These are phyloP conservation scores for Vimba vimba DNA, from an alignment of 2,113 vertebrate species.

Conservation along the genomic window DNA sequence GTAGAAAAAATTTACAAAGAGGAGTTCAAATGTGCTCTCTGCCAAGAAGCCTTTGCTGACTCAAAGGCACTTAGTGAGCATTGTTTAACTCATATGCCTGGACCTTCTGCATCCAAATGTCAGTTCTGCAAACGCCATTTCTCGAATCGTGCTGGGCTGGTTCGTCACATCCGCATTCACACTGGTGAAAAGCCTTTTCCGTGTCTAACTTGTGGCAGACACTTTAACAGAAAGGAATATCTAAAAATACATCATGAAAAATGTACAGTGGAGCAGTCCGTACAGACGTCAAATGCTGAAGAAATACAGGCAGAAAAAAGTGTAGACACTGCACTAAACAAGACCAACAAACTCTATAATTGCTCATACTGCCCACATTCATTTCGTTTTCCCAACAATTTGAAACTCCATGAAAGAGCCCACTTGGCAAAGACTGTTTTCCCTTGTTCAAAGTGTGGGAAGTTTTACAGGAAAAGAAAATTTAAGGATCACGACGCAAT, in stretches of 20 bases:
- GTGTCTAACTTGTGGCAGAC: conserved; percentile 70
- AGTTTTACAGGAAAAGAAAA: conserved; percentile 67
- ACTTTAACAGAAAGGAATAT: conserved; percentile 63
- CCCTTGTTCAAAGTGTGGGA: conserved; percentile 68
- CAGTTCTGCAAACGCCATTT: conserved; percentile 72
- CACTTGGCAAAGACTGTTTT: conserved; percentile 67
- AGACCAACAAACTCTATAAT: conserved; percentile 4
- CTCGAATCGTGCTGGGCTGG: conserved; percentile 59
- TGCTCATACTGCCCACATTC: conserved; percentile 70
- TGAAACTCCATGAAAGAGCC: conserved; percentile 63
- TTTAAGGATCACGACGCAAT: conserved; percentile 57
- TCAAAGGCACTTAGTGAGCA: conserved; percentile 67
- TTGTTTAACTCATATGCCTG: conserved; percentile 68
- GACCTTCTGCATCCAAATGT: conserved; percentile 64
- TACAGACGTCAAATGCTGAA: background rate
- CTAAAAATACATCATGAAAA: conserved; percentile 64
- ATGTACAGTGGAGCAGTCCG: conserved; percentile 49
- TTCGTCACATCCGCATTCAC: conserved; percentile 73
- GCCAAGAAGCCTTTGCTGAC: conserved; percentile 67
- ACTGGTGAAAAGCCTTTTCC: conserved; percentile 70
- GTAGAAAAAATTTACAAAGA: conserved; percentile 8
- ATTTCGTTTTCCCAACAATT: conserved; percentile 60
- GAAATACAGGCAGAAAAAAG: background rate
- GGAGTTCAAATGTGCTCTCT: conserved; percentile 66
- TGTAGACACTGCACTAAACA: background rate